Percentiles rank a stretch among this genome's conserved stretches.
Conservation (phyloP, 2,797 vertebrate species). For the Anolis apletophallus region DNA sequence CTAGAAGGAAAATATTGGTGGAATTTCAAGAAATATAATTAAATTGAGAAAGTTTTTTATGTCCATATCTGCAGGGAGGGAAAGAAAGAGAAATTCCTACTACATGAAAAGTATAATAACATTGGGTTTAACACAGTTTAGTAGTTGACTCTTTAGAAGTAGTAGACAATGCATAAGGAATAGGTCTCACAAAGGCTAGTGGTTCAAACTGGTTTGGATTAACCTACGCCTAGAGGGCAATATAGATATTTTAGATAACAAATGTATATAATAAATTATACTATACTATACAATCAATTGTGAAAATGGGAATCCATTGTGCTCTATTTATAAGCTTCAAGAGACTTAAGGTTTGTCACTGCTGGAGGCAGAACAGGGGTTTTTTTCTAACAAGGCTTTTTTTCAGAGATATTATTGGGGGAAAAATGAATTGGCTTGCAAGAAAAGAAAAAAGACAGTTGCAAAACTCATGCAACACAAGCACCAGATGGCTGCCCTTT, state of each 20-base stretch:
- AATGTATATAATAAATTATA: too few relatives aligned
- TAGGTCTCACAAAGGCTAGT: neutral
- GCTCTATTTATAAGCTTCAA: neutral
- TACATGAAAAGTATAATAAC: too few relatives aligned
- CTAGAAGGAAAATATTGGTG: too few relatives aligned
- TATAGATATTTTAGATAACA: neutral
- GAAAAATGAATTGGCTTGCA: slow-evolving; percentile 58
- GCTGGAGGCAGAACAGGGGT: neutral
- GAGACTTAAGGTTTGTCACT: neutral
- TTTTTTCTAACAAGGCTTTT: slow-evolving; percentile 1
- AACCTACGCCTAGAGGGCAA: neutral
- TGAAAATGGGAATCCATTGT: neutral
- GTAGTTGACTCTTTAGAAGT: neutral
- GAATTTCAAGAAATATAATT: too few relatives aligned
- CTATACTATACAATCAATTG: neutral
- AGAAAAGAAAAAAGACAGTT: slow-evolving; percentile 66
- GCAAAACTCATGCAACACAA: slow-evolving; percentile 63
- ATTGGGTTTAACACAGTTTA: neutral
- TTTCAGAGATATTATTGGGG: slow-evolving; percentile 39
- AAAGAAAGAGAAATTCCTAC: too few relatives aligned
- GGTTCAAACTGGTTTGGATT: neutral
- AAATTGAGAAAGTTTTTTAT: too few relatives aligned
- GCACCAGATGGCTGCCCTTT: slow-evolving; percentile 65
- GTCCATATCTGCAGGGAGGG: too few relatives aligned
- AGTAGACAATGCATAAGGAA: neutral